Evolutionary conservation across 2,888 invertebrate genomes (phyloP).

Genomic region (Callyntrura sp.): DNA sequence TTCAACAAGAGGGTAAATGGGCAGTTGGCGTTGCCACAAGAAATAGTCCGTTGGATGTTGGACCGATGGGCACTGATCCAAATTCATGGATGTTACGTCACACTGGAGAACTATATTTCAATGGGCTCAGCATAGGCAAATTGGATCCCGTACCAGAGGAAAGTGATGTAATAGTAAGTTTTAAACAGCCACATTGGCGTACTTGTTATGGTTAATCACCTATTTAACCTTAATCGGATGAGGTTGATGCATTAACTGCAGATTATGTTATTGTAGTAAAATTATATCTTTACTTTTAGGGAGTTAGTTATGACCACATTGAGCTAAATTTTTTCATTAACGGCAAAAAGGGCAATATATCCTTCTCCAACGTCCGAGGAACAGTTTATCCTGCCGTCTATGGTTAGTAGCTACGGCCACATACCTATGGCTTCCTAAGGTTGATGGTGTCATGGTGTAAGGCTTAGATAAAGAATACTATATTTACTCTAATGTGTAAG

Average conservation of each 20-base stretch:
- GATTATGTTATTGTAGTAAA: background rate
- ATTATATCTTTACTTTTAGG: slow-evolving; percentile 87
- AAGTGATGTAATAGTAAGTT: slow-evolving; percentile 93
- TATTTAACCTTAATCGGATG: no score
- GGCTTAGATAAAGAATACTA: no score
- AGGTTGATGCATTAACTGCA: background rate
- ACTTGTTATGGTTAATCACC: no score
- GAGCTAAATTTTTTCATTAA: slow-evolving; percentile 98
- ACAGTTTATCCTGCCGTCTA: slow-evolving; percentile 96
- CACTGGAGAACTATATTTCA: slow-evolving; percentile 94
- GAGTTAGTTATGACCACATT: slow-evolving; percentile 97
- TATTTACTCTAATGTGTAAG: no score
- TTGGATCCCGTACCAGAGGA: slow-evolving; percentile 91
- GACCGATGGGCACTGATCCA: slow-evolving; percentile 94
- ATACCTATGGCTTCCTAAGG: background rate
- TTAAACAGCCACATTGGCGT: no score
- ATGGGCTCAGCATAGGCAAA: slow-evolving; percentile 92
- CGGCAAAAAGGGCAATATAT: slow-evolving; percentile 94
- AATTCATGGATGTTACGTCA: slow-evolving; percentile 98
- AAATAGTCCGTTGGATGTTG: slow-evolving; percentile 93
- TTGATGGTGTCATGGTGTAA: background rate
- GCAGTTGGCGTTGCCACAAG: slow-evolving; percentile 97
- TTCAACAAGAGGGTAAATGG: slow-evolving; percentile 97
- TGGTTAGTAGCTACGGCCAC: slow-evolving; percentile 88
- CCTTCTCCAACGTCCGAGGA: slow-evolving; percentile 95